Percentiles rank a stretch among this genome's conserved stretches.
Evolutionary conservation across 2,113 vertebrate species (phyloP).

Genomic region (Variabilichromis moorii): DNA sequence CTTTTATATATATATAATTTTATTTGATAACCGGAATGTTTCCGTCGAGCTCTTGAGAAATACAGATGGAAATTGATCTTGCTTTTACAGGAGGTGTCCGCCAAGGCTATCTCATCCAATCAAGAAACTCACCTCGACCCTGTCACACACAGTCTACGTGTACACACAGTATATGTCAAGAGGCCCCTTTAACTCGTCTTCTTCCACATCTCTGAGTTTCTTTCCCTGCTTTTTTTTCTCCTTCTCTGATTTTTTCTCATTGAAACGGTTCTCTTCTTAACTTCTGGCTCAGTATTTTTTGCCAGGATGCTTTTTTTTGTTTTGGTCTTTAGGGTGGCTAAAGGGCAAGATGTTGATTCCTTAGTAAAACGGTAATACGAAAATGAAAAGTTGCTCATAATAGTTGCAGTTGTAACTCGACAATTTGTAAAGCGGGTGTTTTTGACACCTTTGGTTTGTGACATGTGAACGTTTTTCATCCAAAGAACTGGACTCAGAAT

Average conservation of each 20-base stretch:
- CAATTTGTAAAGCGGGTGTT: not conserved
- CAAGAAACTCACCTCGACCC: not conserved
- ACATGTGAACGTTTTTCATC: not conserved
- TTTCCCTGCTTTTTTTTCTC: not conserved
- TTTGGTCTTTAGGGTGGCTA: not conserved
- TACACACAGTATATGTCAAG: not conserved
- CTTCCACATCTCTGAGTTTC: not conserved
- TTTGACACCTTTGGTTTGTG: not conserved
- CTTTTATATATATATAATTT: not conserved
- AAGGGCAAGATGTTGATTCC: not conserved
- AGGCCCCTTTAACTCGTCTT: not conserved
- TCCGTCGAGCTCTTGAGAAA: conserved; percentile 77
- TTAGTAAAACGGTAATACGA: not conserved
- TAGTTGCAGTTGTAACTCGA: not conserved
- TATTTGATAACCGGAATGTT: conserved; percentile 13
- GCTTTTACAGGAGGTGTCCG: conserved; percentile 24
- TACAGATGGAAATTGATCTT: conserved; percentile 73
- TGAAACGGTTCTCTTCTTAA: not conserved
- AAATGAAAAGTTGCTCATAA: not conserved
- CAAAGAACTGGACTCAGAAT: conserved; percentile 73
- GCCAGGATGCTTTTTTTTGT: not conserved
- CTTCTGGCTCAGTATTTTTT: not conserved
- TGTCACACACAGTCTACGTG: not conserved
- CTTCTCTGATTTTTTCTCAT: not conserved
- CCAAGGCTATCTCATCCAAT: not conserved